Evolutionary conservation across 1,140 invertebrate species (phyloP), one percentile per base, ranked within the genome.

Genomic region (Papilio dardanus): DNA sequence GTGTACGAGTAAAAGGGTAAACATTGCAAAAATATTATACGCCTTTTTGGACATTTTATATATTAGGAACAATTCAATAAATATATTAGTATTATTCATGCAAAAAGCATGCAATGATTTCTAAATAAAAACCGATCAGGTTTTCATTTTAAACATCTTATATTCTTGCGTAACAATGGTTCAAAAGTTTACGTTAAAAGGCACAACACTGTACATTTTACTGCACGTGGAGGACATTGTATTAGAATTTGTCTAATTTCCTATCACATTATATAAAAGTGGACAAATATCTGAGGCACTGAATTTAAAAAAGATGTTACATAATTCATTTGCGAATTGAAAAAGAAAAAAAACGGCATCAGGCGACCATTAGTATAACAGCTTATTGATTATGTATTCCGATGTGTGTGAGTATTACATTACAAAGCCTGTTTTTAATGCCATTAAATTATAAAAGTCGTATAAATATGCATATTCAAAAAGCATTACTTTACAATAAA

Each of bases 401-500:
- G n/a, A 12, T 30, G 6, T 31, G 33, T 42, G 30, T 69, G 67
- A 69, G 67, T 69, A 69, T 69, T 69, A 69, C 28, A 69, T 40
- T 69, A 69, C 21, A 37, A 24, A 42, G n/a, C 37, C 35, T 14
- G 67, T 42, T 69, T 40, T 24, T 21, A 28, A 28, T 30, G 54
- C 24, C 24, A 62, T 62, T 28, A 62, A 28, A 68, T 21, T 40
- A 28, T 24, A 69, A 69, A 21, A 40, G 14, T 21, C 42, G 12
- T 40, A 69, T 37, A 69, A 24, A 42, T 42, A 71, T 71, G 46
- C 3, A 3, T 71, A 33, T 31, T 68, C 21, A 71, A 54, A 35
- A 73, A 35, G 42, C 46, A 58, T 73, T 58, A 73, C 33, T 81
- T 76, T 75, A 76, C 54, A 74, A 77, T 78, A 71, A 76, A 62